A percentile compares a stretch with the other conserved stretches of the same genome.
phyloP scores from a whole-genome alignment of 2,797 vertebrate species.

The Myotis daubentonii region DNA sequence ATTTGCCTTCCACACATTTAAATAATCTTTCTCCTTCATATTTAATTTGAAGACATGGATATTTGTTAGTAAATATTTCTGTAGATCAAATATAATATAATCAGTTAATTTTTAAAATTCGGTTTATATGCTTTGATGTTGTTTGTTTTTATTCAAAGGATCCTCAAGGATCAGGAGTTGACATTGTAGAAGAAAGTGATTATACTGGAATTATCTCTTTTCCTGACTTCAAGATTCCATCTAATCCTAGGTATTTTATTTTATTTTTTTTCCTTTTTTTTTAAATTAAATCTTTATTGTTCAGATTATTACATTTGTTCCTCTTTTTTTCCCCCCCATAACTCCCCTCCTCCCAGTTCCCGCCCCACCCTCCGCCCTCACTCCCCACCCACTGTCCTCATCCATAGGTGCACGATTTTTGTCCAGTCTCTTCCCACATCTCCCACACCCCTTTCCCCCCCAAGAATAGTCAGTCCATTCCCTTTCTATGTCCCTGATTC shows the following conservation, averaged over 20 bases:
- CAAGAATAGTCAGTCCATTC: too few species aligned
- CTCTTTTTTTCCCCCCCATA: too few species aligned
- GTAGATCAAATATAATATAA: not conserved
- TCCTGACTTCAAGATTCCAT: slow-evolving; percentile 95
- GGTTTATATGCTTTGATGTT: slow-evolving; percentile 5
- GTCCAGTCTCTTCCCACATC: too few species aligned
- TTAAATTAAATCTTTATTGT: too few species aligned
- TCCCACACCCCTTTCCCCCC: too few species aligned
- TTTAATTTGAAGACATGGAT: slow-evolving; percentile 15
- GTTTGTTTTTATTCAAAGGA: slow-evolving; percentile 87
- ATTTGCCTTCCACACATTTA: not conserved
- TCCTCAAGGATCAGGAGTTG: slow-evolving; percentile 89
- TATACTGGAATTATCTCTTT: slow-evolving; percentile 92
- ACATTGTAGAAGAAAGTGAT: slow-evolving; percentile 89
- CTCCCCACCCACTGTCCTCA: too few species aligned
- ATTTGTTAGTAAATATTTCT: slow-evolving; percentile 28
- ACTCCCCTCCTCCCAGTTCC: too few species aligned
- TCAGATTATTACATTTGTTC: too few species aligned
- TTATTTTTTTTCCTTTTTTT: too few species aligned
- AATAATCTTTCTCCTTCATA: not conserved
- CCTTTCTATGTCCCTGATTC: too few species aligned
- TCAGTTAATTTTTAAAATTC: not conserved
- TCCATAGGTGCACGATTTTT: too few species aligned
- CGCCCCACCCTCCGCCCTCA: too few species aligned
- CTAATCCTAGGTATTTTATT: slow-evolving; percentile 93